Evolutionary conservation across 2,113 vertebrate species (phyloP).

Genomic region (Conger conger): DNA sequence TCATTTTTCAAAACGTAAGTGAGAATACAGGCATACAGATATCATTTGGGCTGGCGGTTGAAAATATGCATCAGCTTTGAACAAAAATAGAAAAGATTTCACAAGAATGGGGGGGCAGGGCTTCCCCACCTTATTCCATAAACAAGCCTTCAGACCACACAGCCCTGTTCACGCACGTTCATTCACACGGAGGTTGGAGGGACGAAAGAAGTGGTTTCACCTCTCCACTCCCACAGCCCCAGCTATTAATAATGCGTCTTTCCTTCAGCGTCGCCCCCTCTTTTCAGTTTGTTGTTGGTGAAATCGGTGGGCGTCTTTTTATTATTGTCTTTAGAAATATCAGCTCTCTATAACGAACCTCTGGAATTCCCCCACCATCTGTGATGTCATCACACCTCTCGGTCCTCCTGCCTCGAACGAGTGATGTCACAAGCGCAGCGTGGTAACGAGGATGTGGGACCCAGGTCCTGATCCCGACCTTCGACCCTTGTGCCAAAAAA

Average conservation of each 20-base stretch:
- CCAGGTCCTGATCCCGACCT: no score
- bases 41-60: neutral
- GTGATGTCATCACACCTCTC: no score
- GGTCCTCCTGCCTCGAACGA: no score
- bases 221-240: neutral
- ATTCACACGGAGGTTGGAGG: neutral
- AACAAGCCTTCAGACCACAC: neutral
- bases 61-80: neutral
- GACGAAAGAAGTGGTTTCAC: neutral
- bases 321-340: neutral
- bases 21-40: no score
- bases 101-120: neutral
- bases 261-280: conserved; percentile 34
- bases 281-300: conserved; percentile 33
- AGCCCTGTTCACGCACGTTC: neutral
- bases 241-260: conserved; percentile 39
- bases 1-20: no score
- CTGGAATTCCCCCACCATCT: neutral
- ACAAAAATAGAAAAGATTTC: neutral
- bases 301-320: conserved; percentile 33
- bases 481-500: no score
- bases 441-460: no score
- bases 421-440: no score
- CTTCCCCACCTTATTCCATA: neutral
- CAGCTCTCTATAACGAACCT: no score